These are phyloP conservation scores for Tangara arthus DNA, from an alignment of 2,797 vertebrate genomes.

Conservation along the genomic window DNA sequence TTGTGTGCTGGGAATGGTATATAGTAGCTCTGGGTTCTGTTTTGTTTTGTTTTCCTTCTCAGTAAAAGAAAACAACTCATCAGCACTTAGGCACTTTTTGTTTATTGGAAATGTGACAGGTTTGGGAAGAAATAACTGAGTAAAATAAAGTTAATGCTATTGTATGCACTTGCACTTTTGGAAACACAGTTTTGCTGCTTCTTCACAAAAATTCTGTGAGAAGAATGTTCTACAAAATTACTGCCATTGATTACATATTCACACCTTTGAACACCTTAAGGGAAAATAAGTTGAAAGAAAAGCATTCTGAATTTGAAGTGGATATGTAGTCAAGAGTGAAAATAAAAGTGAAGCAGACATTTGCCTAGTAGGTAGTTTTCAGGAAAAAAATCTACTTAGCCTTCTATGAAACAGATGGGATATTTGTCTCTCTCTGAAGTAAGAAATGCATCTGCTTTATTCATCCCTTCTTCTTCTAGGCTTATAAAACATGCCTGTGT, in stretches of 20 bases:
- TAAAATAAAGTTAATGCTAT: neutral
- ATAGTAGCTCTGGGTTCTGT: neutral
- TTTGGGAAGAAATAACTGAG: neutral
- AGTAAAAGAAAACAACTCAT: neutral
- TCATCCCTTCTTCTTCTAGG: neutral
- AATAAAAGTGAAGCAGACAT: slow-evolving; percentile 28
- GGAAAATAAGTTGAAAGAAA: slow-evolving; percentile 35
- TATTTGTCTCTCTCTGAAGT: slow-evolving; percentile 28
- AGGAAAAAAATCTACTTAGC: slow-evolving; percentile 3
- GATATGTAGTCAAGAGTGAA: slow-evolving; percentile 20
- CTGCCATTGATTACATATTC: slow-evolving; percentile 11
- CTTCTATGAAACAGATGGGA: neutral
- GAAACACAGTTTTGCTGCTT: neutral
- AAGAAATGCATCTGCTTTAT: slow-evolving; percentile 25
- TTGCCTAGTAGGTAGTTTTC: slow-evolving; percentile 18
- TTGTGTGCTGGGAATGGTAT: neutral
- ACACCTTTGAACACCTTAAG: slow-evolving; percentile 13
- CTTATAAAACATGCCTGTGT: neutral
- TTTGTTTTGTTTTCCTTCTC: neutral
- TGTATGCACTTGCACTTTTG: neutral
- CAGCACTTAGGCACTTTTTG: neutral
- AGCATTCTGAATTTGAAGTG: slow-evolving; percentile 19
- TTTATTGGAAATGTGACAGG: neutral
- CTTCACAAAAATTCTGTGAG: neutral
- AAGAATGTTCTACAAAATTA: neutral